These are phyloP conservation scores for Myxocyprinus asiaticus DNA, from an alignment of 2,113 vertebrate genomes.

Conservation along the genomic window DNA sequence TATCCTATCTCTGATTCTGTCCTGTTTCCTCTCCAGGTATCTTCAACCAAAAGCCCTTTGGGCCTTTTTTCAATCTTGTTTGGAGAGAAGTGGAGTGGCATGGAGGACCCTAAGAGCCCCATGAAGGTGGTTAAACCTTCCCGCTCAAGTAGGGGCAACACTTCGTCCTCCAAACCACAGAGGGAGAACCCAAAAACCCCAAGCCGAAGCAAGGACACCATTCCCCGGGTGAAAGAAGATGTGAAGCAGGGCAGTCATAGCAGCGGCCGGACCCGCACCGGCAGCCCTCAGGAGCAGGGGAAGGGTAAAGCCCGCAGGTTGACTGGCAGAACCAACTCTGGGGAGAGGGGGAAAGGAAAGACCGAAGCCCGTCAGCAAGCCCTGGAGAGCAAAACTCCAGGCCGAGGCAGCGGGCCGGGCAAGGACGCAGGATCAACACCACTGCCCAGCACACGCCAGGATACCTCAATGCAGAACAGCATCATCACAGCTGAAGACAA, in stretches of 20 bases:
- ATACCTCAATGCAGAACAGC: slow-evolving; percentile 21
- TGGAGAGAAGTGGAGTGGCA: slow-evolving; percentile 67
- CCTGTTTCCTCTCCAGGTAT: slow-evolving; percentile 46
- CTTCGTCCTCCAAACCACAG: slow-evolving; percentile 64
- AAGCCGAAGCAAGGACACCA: slow-evolving; percentile 76
- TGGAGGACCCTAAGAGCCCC: slow-evolving; percentile 86
- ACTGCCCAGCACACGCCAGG: slow-evolving; percentile 41
- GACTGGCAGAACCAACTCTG: slow-evolving; percentile 69
- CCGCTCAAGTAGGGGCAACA: slow-evolving; percentile 78
- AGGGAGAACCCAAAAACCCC: slow-evolving; percentile 75
- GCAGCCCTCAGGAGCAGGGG: slow-evolving; percentile 78
- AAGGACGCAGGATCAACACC: slow-evolving; percentile 14
- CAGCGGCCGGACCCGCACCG: slow-evolving; percentile 69
- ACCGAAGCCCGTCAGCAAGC: slow-evolving; percentile 28
- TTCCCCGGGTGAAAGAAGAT: slow-evolving; percentile 76
- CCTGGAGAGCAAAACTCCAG: slow-evolving; percentile 36
- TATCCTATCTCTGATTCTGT: slow-evolving; percentile 46
- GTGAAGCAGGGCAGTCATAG: slow-evolving; percentile 66
- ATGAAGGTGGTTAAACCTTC: slow-evolving; percentile 81
- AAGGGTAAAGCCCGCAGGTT: slow-evolving; percentile 78
- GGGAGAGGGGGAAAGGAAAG: slow-evolving; percentile 62
- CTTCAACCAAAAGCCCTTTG: slow-evolving; percentile 49
- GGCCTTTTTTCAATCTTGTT: slow-evolving; percentile 60
- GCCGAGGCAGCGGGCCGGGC: background rate
- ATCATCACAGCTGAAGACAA: slow-evolving; percentile 52